A percentile compares a stretch with the other conserved stretches of the same genome.
phyloP scores from a whole-genome alignment of 1,140 invertebrate species.

The Danaus plexippus region DNA sequence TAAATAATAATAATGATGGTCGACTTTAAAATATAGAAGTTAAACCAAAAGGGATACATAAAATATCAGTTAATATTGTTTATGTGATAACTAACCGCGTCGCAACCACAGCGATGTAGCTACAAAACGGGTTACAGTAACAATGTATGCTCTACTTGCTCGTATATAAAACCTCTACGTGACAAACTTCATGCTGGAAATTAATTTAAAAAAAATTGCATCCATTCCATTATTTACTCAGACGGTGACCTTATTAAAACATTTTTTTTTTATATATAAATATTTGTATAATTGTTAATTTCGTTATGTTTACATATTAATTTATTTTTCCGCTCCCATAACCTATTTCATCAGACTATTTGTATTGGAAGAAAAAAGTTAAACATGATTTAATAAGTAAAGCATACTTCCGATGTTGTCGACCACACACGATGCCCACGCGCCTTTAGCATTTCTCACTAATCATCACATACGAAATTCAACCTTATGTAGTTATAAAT shows the following conservation, averaged over 20 bases:
- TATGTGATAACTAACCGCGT: conserved; percentile 23
- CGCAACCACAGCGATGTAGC: conserved; percentile 11
- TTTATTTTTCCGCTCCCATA: neutral
- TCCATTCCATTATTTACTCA: too few relatives aligned
- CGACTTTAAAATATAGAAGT: too few relatives aligned
- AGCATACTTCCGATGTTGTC: conserved; percentile 31
- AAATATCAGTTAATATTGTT: conserved; percentile 14
- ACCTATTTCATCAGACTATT: neutral
- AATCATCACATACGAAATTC: neutral
- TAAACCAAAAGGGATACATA: too few relatives aligned
- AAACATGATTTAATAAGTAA: conserved; percentile 25
- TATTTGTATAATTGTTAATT: conserved; percentile 1
- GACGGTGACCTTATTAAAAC: too few relatives aligned
- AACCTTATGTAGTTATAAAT: neutral
- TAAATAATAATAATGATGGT: too few relatives aligned
- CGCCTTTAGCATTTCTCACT: conserved; percentile 20
- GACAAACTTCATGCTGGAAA: too few relatives aligned
- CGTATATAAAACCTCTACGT: too few relatives aligned
- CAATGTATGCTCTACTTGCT: conserved; percentile 17
- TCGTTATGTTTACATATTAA: conserved; percentile 1
- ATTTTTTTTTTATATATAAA: neutral
- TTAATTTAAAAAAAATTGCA: too few relatives aligned
- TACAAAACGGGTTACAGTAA: conserved; percentile 18
- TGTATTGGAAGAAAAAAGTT: conserved; percentile 9
- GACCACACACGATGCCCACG: conserved; percentile 55